Base-by-base conservation (phyloP, 2,113 vertebrate species). In the Mesoclemmys tuberculata region DNA sequence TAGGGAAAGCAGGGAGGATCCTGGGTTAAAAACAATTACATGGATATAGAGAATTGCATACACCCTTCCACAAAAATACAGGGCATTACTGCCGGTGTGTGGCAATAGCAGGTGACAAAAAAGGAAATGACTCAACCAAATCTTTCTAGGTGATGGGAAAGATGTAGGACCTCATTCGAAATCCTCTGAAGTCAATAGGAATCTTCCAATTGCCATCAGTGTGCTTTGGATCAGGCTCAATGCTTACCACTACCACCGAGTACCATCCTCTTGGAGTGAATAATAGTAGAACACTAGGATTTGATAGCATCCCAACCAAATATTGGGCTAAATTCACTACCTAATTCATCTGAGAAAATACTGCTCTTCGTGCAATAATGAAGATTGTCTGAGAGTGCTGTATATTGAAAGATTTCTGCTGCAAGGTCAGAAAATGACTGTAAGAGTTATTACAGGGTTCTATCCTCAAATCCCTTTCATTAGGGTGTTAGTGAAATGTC, bases 81-180 rank as follows among this genome's bases (percentile, higher is more conserved):
- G 22, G 52, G 48, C 44, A 52, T 6, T 6, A 2, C 26, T 10
- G 18, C n/a, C 22, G 1, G 1, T 27, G 1, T 1, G 51, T 14
- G 24, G 3, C 4, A 2, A 55, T 29, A 5, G 3, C 7, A 3
- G 29, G 14, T 27, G 49, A 8, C 68, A 78, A 38, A 49, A 49
- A 31, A 22, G n/a, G 18, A 48, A 16, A 10, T 1, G 6, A 85
- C 13, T 44, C 6, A 71, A 54, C 68, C 11, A 41, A 4, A 21
- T 27, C 64, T 21, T 22, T 3, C 41, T 6, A 84, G 24, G 24
- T 14, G 12, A 19, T 48, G 4, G 18, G 94, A 35, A 77, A 77
- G 86, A 56, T 19, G 8, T 29, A 21, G 51, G 24, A 1, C 48
- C 49, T 56, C 26, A n/a, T 64, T 7, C 0, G 0, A 61, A 26